These are phyloP conservation scores for Plodia interpunctella DNA, from an alignment of 1,140 invertebrate species.

Conservation along the genomic window DNA sequence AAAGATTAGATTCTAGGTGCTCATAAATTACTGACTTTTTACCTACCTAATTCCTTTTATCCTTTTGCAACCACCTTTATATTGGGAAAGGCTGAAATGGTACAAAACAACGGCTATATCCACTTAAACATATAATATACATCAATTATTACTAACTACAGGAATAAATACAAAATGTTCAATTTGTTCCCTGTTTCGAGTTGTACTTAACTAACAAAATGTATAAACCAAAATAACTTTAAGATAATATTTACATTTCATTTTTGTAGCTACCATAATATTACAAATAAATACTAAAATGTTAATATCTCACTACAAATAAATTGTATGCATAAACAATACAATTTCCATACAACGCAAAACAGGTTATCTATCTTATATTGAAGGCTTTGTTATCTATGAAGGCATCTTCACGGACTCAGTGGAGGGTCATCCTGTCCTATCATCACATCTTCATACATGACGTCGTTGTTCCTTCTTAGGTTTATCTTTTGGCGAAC, in stretches of 20 bases:
- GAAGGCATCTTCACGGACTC: constrained; percentile 44
- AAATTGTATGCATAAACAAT: constrained; percentile 1
- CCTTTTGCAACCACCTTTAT: too few species aligned
- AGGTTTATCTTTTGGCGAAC: constrained; percentile 60
- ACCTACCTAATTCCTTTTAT: too few species aligned
- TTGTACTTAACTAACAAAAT: neutral
- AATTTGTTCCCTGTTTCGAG: neutral
- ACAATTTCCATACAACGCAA: constrained; percentile 1
- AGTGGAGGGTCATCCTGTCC: constrained; percentile 73
- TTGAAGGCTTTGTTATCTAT: neutral
- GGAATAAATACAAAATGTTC: neutral
- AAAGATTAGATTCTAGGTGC: too few species aligned
- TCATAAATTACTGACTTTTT: too few species aligned
- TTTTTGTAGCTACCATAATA: neutral
- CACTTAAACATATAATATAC: neutral
- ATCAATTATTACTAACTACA: constrained; percentile 1
- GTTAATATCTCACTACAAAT: constrained; percentile 4
- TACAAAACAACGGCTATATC: neutral
- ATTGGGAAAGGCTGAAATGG: too few species aligned
- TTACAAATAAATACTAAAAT: neutral
- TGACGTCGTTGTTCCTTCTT: constrained; percentile 61
- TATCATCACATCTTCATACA: constrained; percentile 76
- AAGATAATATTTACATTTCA: constrained; percentile 1
- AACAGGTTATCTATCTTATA: neutral
- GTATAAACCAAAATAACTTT: neutral